phyloP scores from a whole-genome alignment of 2,113 vertebrate species.

The Sinocyclocheilus anshuiensis region DNA sequence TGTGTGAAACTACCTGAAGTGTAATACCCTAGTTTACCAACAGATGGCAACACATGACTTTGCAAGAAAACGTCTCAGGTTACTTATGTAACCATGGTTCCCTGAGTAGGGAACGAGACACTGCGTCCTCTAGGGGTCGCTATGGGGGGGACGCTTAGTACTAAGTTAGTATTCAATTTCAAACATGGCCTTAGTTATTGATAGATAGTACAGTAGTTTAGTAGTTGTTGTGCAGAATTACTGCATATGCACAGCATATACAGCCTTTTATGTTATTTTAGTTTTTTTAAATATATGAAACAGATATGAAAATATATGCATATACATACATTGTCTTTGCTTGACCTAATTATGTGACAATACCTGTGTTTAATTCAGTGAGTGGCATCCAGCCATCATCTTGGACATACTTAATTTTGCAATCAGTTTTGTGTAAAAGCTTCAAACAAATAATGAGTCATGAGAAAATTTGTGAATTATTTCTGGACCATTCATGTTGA shows the following conservation, averaged over 20 bases:
- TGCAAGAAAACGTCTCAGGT: slow-evolving; percentile 20
- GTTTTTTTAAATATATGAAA: too few species aligned
- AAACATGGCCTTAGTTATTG: slow-evolving; percentile 14
- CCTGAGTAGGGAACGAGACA: too few species aligned
- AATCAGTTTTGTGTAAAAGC: neutral
- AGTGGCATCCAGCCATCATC: neutral
- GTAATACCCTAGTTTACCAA: slow-evolving; percentile 55
- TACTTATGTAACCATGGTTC: too few species aligned
- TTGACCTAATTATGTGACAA: slow-evolving; percentile 2
- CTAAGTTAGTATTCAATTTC: neutral
- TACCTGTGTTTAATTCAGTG: neutral
- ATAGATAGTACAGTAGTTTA: neutral
- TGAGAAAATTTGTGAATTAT: neutral
- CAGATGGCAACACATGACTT: slow-evolving; percentile 59
- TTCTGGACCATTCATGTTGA: neutral
- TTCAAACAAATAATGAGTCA: neutral
- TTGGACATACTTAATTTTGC: neutral
- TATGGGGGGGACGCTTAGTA: too few species aligned
- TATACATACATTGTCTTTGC: neutral
- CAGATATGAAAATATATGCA: neutral
- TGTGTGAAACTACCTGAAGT: neutral
- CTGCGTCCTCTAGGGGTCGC: too few species aligned
- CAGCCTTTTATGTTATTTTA: too few species aligned
- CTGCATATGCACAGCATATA: too few species aligned
- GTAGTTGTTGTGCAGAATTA: neutral